Percentiles rank a stretch among this genome's conserved stretches.
phyloP scores from a whole-genome alignment of 1,140 invertebrate genomes.

The Macrotrachela quadricornifera region DNA sequence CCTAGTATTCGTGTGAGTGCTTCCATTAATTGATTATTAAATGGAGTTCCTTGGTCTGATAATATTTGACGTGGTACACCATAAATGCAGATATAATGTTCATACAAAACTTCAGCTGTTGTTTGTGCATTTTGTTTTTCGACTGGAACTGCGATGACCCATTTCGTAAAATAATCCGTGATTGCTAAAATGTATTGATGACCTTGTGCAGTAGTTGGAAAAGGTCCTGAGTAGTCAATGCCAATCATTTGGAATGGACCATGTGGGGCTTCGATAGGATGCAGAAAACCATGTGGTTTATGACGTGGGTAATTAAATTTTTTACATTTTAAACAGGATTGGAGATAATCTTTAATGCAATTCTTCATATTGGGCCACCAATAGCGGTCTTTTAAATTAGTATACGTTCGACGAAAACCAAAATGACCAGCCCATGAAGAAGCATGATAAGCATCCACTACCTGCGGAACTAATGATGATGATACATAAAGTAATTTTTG shows the following conservation, averaged over 20 bases:
- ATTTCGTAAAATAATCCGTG: constrained; percentile 14
- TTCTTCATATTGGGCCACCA: too few relatives aligned
- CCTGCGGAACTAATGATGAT: too few relatives aligned
- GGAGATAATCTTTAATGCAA: too few relatives aligned
- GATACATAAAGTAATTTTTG: too few relatives aligned
- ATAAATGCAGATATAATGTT: too few relatives aligned
- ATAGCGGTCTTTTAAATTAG: too few relatives aligned
- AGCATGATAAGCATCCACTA: too few relatives aligned
- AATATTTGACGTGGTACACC: constrained; percentile 10
- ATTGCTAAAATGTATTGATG: constrained; percentile 12
- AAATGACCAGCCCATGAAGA: too few relatives aligned
- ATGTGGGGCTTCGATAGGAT: neutral
- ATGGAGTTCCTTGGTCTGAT: constrained; percentile 12
- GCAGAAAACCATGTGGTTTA: too few relatives aligned
- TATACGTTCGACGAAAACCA: too few relatives aligned
- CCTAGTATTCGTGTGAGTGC: constrained; percentile 4
- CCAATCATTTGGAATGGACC: neutral
- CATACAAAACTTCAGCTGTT: neutral
- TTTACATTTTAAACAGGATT: too few relatives aligned
- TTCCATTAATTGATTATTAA: constrained; percentile 8
- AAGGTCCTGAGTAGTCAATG: constrained; percentile 11
- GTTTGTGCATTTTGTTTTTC: neutral
- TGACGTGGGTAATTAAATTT: too few relatives aligned
- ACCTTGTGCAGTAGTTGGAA: constrained; percentile 1
- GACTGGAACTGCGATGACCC: constrained; percentile 9